Base-by-base conservation (phyloP, 2,113 vertebrate species). In the Sturnus vulgaris region DNA sequence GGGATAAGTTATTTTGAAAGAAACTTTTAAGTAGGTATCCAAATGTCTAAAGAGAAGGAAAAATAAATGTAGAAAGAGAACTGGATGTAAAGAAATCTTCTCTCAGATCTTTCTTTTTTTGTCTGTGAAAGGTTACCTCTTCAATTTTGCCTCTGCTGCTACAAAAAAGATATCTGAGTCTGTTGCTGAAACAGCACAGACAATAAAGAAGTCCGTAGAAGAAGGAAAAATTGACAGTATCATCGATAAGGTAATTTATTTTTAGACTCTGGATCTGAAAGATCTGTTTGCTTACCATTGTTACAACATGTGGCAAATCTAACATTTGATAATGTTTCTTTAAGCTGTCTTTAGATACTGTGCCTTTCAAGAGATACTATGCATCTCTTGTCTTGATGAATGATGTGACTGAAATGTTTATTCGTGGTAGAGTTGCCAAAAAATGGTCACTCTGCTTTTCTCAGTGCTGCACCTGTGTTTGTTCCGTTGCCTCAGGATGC, bases 81-180 rank as follows among this genome's bases (percentile, higher is more conserved):
- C 6, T 64, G 22, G 8, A 53, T 60, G 19, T 73, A 65, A 69
- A 63, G 33, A 82, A 27, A 39, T 78, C 13, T 68, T 39, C 52
- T 77, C 56, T 92, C 37, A 87, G 9, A 7, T 88, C 15, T 82
- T 90, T 77, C 16, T 47, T 57, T 92, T 87, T 81, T 92, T 25
- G 6, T 96, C 83, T 96, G 9, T 92, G 88, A 56, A 86, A 99
- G 99, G 97, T 83, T 99, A 98, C 93, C 98, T 99, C 65, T 98
- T 99, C 96, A 99, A 98, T 91, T 99, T 99, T 95, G 99, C 99
- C 21, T 98, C 98, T 93, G 98, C 90, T 55, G 99, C 99, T 76
- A 99, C 98, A 27, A 99, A 99, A 96, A 99, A 99, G 98, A 98
- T 99, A 94, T 99, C 99, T 0, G 99, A 99, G 40, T 99, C 99